Evolutionary conservation across 37 sponge, comb jelly and placozoan genomes (phyloP), one percentile per base, ranked within the genome.

Genomic region (Hormiphora californensis): DNA sequence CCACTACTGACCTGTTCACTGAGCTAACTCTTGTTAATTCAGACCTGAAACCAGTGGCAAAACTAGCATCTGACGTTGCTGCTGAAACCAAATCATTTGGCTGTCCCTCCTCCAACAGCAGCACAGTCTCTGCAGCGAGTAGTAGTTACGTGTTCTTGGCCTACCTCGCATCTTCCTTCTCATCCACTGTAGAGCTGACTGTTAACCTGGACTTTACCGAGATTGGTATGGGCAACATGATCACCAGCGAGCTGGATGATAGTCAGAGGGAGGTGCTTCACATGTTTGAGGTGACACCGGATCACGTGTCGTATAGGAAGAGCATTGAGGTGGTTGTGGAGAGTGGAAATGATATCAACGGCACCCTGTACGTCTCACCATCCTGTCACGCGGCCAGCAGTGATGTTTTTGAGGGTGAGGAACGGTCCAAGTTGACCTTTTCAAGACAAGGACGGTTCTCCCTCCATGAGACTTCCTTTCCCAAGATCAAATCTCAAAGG

Each of bases 131-230:
- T 57, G 61, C 61, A 19, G 61, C 61, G 30, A 57, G 30, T 30
- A 57, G 61, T 30, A 28, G 30, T 30, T 57, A 57, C 61, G 61
- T 30, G 3, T 57, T 57, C 61, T 30, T 57, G 17, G 61, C 61
- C 7, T 57, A 57, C 23, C 61, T 57, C 61, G n/a, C 61, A 5
- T 57, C 61, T 4, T 57, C 61, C 61, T 57, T 23, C 30, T 5
- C 61, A 5, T 57, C 61, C 23, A 15, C 23, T 30, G 61, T 57
- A 30, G 61, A 57, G 61, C 23, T 57, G n/a, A 57, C 61, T 4
- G 61, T 57, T 4, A 57, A 57, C 61, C 61, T 57, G 61, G 61
- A 57, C 61, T 57, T 57, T 12, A 57, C 61, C 61, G 3, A 57
- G 61, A 57, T 57, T 28, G 61, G 30, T 4, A 57, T 57, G 61